These are phyloP conservation scores for Tetheella fluctuosa DNA, from an alignment of 2,888 invertebrate species.

Conservation along the genomic window DNA sequence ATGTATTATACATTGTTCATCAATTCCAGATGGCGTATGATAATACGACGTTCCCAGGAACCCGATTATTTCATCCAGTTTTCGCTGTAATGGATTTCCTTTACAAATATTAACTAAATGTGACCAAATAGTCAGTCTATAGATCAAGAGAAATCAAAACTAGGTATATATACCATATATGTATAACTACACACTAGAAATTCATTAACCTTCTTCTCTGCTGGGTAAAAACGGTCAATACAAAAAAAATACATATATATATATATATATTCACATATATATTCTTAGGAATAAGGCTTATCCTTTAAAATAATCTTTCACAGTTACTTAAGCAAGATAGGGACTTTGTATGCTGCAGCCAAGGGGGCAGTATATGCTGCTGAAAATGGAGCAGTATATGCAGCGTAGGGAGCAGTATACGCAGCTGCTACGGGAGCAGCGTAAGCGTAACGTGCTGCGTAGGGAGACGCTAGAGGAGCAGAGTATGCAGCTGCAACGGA, in stretches of 20 bases:
- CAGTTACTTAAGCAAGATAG: conserved; percentile 41
- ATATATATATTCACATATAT: conserved; percentile 10
- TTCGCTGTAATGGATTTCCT: no score
- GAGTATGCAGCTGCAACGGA: conserved; percentile 52
- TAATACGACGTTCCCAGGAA: no score
- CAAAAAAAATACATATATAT: not conserved
- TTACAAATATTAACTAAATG: no score
- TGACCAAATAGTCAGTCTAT: no score
- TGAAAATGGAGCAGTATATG: conserved; percentile 37
- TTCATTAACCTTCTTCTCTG: not conserved
- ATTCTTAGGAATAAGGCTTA: conserved; percentile 16
- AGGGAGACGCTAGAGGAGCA: conserved; percentile 57
- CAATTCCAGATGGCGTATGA: no score
- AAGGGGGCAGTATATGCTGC: conserved; percentile 47
- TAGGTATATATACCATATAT: no score
- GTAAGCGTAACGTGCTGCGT: conserved; percentile 62
- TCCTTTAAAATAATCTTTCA: conserved; percentile 23
- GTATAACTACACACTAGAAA: no score
- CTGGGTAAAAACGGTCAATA: no score
- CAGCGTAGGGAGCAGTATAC: not conserved
- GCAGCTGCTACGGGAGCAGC: conserved; percentile 53
- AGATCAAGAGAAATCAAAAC: no score
- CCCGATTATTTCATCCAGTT: no score
- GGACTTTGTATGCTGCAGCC: conserved; percentile 42
- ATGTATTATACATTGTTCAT: no score